Base-by-base conservation (phyloP, 92 coral and sea anemone genomes). In the Palythoa grandiflora region DNA sequence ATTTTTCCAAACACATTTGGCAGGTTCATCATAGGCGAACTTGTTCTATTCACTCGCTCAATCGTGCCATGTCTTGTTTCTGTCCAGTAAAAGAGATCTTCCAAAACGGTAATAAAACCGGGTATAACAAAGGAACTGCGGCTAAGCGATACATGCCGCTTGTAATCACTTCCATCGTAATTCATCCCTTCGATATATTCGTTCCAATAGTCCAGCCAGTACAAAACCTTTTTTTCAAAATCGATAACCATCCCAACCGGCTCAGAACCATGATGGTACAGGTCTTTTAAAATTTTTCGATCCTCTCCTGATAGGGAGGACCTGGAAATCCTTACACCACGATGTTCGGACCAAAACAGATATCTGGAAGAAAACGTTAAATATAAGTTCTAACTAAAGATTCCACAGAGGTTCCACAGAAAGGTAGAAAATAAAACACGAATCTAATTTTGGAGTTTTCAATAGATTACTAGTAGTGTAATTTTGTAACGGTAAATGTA, bases 1-100 rank as follows among this genome's bases (percentile, higher is more conserved):
- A 81, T 28, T 16, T 20, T 81, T 81, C 86, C 63, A 81, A 81
- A 81, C 47, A 66, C 85, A 48, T 47, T 81, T 1, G 86, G 86
- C 60, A 66, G 57, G 12, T 0, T 38, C 36, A 3, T 48, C 86
- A 81, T 81, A 2, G 83, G 68, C 10, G 86, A 77, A 1, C 37
- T 36, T 35, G 75, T 81, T 19, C 28, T 66, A 61, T 81, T 81
- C 6, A 81, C 60, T 13, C 86, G 86, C 54, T 65, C 86, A 37
- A 81, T 81, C 15, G 40, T 20, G 6, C 37, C 5, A 16, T 20
- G 14, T 3, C 0, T 0, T 3, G 52, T 9, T 5, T 80, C 85
- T 9, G 74, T 65, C 86, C 86, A 81, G 60, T 65, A 81, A 63
- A 81, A 44, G 20, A 68, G 14, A 19, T 66, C 86, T 28, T 44